These are phyloP conservation scores for Oncorhynchus kisutch DNA, from an alignment of 2,113 vertebrate species.

Conservation along the genomic window DNA sequence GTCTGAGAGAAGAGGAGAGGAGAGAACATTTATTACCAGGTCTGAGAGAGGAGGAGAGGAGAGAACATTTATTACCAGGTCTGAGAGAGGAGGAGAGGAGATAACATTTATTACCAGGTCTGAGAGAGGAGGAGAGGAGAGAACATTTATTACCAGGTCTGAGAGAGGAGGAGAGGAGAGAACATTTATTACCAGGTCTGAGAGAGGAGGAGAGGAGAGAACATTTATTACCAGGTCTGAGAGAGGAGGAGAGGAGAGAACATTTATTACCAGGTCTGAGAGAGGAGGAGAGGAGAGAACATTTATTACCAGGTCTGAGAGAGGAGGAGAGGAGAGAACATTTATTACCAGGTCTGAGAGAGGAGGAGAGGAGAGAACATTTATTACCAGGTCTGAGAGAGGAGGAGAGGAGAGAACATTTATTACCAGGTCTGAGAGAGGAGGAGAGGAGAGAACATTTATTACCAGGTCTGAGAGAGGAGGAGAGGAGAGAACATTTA, in stretches of 20 bases:
- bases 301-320: no score
- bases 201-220: constrained; percentile 29
- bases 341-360: no score
- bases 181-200: constrained; percentile 99
- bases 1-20: constrained; percentile 74
- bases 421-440: not conserved
- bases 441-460: constrained; percentile 78
- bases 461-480: constrained; percentile 92
- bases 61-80: constrained; percentile 98
- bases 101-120: constrained; percentile 98
- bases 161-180: constrained; percentile 47
- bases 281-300: no score
- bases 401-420: not conserved
- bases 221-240: no score
- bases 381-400: constrained; percentile 13
- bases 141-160: constrained; percentile 99
- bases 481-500: constrained; percentile 81
- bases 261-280: no score
- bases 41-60: constrained; percentile 70
- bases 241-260: no score
- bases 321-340: no score
- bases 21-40: constrained; percentile 97
- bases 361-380: constrained; percentile 16
- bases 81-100: constrained; percentile 65
- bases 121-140: constrained; percentile 67